Percentiles rank a stretch among this genome's conserved stretches.
Conservation (phyloP, 2,797 vertebrate species). For the Cheirogaleus major region DNA sequence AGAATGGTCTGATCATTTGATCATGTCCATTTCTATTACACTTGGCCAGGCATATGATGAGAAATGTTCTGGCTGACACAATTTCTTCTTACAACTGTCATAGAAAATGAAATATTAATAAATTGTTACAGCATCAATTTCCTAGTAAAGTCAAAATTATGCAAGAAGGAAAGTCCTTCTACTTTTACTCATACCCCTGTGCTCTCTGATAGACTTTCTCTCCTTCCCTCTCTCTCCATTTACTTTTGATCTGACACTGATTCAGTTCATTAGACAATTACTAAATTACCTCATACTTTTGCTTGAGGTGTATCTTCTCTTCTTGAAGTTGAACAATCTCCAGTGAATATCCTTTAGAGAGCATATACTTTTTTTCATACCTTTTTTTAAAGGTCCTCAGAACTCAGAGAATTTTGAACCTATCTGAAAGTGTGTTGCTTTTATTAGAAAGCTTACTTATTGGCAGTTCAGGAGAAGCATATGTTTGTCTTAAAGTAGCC, state of each 20-base stretch:
- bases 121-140: conserved; percentile 30
- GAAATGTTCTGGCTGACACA: not conserved
- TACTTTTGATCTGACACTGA: not conserved
- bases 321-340: not conserved
- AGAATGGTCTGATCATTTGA: not conserved
- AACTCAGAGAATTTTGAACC: not conserved
- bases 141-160: not conserved
- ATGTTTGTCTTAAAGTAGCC: not conserved
- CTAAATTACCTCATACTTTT: not conserved
- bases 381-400: not conserved
- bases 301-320: not conserved
- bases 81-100: conserved; percentile 28
- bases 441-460: not conserved
- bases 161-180: not conserved
- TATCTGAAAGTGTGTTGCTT: not conserved
- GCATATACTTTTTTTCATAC: not conserved
- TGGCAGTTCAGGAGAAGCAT: not conserved
- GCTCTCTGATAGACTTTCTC: not conserved
- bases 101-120: conserved; percentile 20
- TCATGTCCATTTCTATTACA: not conserved
- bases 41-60: not conserved
- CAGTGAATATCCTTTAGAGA: not conserved
- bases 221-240: not conserved
- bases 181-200: not conserved
- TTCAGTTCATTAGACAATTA: not conserved